Evolutionary conservation across 2,888 invertebrate species (phyloP).

Genomic region (Anarsia innoxiella): DNA sequence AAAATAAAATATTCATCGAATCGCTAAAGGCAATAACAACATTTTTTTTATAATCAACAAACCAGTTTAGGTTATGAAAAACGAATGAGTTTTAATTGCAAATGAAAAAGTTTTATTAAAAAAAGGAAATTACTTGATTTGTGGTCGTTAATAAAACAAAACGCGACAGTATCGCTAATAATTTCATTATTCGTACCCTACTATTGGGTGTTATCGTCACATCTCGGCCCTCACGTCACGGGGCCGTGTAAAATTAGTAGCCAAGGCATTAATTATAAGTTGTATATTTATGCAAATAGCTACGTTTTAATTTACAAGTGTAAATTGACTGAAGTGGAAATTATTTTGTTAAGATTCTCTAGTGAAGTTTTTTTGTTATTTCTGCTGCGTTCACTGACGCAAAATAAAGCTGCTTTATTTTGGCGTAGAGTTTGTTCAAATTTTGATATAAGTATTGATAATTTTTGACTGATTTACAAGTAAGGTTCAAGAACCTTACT

Average conservation of each 20-base stretch:
- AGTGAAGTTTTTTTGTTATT: too few relatives aligned
- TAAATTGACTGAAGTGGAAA: slow-evolving; percentile 29
- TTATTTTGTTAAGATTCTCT: background rate
- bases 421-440: too few relatives aligned
- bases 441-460: too few relatives aligned
- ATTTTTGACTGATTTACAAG: too few relatives aligned
- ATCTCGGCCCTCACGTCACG: slow-evolving; percentile 30
- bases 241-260: slow-evolving; percentile 27
- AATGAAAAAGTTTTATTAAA: too few relatives aligned
- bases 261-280: slow-evolving; percentile 26
- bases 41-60: too few relatives aligned
- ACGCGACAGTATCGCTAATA: slow-evolving; percentile 31
- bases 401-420: too few relatives aligned
- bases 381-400: slow-evolving; percentile 2
- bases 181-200: slow-evolving; percentile 45
- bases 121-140: background rate
- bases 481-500: too few relatives aligned
- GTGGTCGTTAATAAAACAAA: slow-evolving; percentile 4
- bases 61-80: too few relatives aligned
- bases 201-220: slow-evolving; percentile 38
- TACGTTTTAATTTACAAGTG: slow-evolving; percentile 28
- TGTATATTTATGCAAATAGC: slow-evolving; percentile 40
- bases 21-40: too few relatives aligned
- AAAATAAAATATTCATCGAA: too few relatives aligned
- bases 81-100: too few relatives aligned